Evolutionary conservation across 2,113 vertebrate species (phyloP).

Genomic region (Erinaceus europaeus): DNA sequence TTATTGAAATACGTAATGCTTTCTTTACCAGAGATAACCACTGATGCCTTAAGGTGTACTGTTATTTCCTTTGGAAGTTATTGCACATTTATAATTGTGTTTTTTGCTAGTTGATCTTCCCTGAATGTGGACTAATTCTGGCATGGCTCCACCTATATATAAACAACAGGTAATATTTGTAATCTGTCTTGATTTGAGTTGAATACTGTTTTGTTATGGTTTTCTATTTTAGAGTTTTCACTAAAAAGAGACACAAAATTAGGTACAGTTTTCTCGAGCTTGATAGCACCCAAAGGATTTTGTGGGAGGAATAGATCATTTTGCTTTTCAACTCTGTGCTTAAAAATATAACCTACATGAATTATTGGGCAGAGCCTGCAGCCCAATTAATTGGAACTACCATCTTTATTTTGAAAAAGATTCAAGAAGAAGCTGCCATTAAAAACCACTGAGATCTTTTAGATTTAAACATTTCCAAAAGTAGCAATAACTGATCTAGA

Average conservation of each 20-base stretch:
- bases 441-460: conserved; percentile 26
- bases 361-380: not conserved
- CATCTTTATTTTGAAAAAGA: conserved; percentile 40
- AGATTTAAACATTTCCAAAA: conserved; percentile 19
- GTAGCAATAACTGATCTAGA: conserved; percentile 50
- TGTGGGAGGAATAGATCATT: conserved; percentile 12
- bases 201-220: not conserved
- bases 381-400: conserved; percentile 2
- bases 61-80: conserved; percentile 1
- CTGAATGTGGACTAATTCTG: conserved; percentile 14
- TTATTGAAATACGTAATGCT: conserved; percentile 38
- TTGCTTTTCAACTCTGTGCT: conserved; percentile 21
- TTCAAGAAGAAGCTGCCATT: conserved; percentile 26
- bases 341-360: not conserved
- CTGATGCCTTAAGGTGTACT: conserved; percentile 60
- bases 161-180: conserved; percentile 23
- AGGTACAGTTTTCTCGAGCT: conserved; percentile 30
- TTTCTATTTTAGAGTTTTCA: conserved; percentile 31
- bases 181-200: not conserved
- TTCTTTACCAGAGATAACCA: conserved; percentile 16
- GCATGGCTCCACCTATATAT: not conserved
- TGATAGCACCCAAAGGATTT: conserved; percentile 55
- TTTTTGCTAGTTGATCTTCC: conserved; percentile 13
- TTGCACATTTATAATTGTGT: not conserved
- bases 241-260: conserved; percentile 36